phyloP scores from a whole-genome alignment of 1,140 invertebrate genomes.

The Centruroides sculpturatus region DNA sequence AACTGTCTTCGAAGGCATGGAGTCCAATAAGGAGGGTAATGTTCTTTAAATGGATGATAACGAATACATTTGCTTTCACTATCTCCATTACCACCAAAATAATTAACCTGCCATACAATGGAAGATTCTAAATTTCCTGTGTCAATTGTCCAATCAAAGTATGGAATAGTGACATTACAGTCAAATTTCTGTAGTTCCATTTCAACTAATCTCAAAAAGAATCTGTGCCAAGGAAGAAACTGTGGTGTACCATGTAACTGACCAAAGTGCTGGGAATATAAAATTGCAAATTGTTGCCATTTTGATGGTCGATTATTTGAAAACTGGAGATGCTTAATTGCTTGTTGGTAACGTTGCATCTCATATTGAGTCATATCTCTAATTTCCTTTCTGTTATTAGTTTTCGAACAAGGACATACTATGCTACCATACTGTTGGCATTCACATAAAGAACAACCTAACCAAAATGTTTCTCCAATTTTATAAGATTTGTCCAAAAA shows the following conservation, averaged over 20 bases:
- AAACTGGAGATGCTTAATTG: constrained; percentile 6
- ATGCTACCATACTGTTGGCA: constrained; percentile 2
- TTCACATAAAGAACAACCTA: constrained; percentile 10
- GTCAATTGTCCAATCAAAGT: constrained; percentile 16
- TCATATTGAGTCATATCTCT: constrained; percentile 9
- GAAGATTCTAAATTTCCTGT: constrained; percentile 5
- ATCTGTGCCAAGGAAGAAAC: constrained; percentile 12
- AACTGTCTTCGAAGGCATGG: constrained; percentile 10
- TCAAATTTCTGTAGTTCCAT: constrained; percentile 11
- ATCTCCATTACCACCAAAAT: constrained; percentile 12
- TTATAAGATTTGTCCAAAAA: constrained; percentile 4
- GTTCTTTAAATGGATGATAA: constrained; percentile 12
- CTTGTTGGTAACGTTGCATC: constrained; percentile 6
- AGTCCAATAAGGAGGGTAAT: neutral
- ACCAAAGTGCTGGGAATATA: constrained; percentile 3
- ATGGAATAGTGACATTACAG: constrained; percentile 12
- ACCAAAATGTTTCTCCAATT: neutral
- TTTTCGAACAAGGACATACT: constrained; percentile 3
- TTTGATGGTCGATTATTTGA: neutral
- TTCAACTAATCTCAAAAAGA: constrained; percentile 9
- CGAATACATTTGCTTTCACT: constrained; percentile 3
- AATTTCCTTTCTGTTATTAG: constrained; percentile 10
- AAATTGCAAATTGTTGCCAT: constrained; percentile 7
- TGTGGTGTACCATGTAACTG: constrained; percentile 2
- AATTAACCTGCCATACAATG: constrained; percentile 11